Percentiles rank a stretch among this genome's conserved stretches.
Evolutionary conservation across 2,797 vertebrate genomes (phyloP).

Genomic region (Momotus momota): DNA sequence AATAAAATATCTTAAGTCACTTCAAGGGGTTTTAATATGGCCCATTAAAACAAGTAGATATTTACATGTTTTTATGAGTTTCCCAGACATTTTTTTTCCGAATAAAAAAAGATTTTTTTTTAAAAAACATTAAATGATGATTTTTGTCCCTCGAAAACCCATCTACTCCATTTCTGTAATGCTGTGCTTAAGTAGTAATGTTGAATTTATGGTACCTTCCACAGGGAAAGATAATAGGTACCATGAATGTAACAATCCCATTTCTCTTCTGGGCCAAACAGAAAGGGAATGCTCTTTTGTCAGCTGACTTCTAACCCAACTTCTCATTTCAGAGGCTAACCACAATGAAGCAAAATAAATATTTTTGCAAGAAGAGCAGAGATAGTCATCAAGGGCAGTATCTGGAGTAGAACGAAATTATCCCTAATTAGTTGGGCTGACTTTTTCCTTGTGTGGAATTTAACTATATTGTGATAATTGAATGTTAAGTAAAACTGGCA

Average conservation of each 20-base stretch:
- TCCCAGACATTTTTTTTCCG: neutral
- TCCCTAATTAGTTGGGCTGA: neutral
- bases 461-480: neutral
- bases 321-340: neutral
- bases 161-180: neutral
- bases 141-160: neutral
- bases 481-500: neutral
- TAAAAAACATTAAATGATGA: neutral
- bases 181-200: neutral
- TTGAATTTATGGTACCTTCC: neutral
- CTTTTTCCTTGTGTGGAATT: neutral
- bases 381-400: neutral
- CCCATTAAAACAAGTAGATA: neutral
- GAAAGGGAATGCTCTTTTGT: neutral
- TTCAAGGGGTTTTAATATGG: neutral
- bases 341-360: neutral
- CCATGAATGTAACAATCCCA: neutral
- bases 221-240: neutral
- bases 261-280: neutral
- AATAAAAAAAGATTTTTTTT: neutral
- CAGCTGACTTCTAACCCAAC: neutral
- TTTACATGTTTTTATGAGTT: neutral
- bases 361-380: neutral
- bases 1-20: conserved; percentile 31
- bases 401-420: neutral